Evolutionary conservation across 2,888 invertebrate genomes (phyloP).

Genomic region (Iphiclides podalirius): DNA sequence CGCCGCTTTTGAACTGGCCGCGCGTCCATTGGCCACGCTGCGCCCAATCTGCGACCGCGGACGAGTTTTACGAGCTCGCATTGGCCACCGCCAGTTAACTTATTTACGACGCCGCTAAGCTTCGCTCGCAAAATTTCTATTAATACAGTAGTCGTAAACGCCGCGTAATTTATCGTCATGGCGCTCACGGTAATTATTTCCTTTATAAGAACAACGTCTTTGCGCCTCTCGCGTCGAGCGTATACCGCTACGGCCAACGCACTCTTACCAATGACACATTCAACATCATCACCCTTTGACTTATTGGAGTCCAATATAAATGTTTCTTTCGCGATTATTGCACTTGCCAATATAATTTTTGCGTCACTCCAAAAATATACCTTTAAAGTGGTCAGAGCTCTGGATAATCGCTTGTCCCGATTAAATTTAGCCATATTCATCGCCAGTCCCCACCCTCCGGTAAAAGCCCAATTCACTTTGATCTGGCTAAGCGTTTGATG

Average conservation of each 20-base stretch:
- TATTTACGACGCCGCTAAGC: slow-evolving; percentile 75
- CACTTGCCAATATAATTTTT: too few species aligned
- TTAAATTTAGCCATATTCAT: neutral
- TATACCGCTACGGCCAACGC: slow-evolving; percentile 30
- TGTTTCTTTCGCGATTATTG: too few species aligned
- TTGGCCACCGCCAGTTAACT: slow-evolving; percentile 68
- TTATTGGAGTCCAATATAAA: neutral
- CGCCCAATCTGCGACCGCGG: slow-evolving; percentile 65
- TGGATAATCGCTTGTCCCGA: neutral
- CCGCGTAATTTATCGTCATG: slow-evolving; percentile 70
- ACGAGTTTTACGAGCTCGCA: slow-evolving; percentile 66
- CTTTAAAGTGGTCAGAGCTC: too few species aligned
- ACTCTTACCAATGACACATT: neutral
- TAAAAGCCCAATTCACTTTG: slow-evolving; percentile 1
- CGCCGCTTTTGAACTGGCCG: slow-evolving; percentile 74
- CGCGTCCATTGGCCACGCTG: slow-evolving; percentile 59
- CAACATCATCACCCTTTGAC: neutral
- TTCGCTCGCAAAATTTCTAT: slow-evolving; percentile 77
- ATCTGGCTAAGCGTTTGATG: slow-evolving; percentile 27
- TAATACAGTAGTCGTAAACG: slow-evolving; percentile 78
- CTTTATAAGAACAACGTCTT: slow-evolving; percentile 72
- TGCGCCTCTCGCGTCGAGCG: slow-evolving; percentile 38
- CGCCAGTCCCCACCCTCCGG: neutral
- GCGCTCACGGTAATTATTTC: slow-evolving; percentile 70
- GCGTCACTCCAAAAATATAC: too few species aligned